Evolutionary conservation across 2,888 invertebrate genomes (phyloP).

Genomic region (Drosophila anceps): DNA sequence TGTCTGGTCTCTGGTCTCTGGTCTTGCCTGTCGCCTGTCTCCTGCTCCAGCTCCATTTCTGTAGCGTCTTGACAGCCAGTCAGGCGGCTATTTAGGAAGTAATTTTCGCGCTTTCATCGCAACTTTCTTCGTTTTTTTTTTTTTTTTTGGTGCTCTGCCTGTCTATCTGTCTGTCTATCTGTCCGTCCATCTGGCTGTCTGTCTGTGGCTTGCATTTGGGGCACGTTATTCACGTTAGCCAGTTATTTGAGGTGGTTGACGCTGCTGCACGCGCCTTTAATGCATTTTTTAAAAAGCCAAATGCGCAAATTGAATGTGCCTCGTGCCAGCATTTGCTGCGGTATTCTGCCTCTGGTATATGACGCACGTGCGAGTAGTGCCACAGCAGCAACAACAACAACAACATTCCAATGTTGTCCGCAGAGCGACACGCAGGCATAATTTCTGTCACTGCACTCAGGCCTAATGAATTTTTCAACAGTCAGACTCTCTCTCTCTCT

Average conservation of each 20-base stretch:
- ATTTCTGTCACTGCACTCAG: constrained; percentile 76
- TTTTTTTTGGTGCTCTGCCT: neutral
- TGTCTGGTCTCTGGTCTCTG: constrained; percentile 41
- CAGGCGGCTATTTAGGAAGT: constrained; percentile 80
- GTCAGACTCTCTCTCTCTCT: constrained; percentile 16
- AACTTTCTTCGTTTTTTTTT: constrained; percentile 41
- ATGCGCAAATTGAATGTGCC: constrained; percentile 78
- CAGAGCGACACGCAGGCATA: constrained; percentile 73
- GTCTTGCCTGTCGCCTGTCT: constrained; percentile 12
- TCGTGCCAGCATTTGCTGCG: constrained; percentile 56
- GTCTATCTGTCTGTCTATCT: constrained; percentile 35
- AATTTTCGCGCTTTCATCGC: constrained; percentile 78
- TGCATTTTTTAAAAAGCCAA: constrained; percentile 81
- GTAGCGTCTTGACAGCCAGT: constrained; percentile 72
- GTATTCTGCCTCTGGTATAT: constrained; percentile 36
- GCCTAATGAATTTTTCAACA: constrained; percentile 77
- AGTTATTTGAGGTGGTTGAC: constrained; percentile 58
- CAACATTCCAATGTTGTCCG: constrained; percentile 30
- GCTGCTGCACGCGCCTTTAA: constrained; percentile 60
- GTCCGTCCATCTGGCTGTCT: constrained; percentile 31
- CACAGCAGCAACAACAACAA: constrained; percentile 10
- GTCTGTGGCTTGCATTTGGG: constrained; percentile 69
- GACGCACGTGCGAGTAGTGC: constrained; percentile 58
- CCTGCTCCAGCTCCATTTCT: constrained; percentile 21
- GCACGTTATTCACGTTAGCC: constrained; percentile 76